Evolutionary conservation across 2,113 vertebrate species (phyloP).

Genomic region (Bos javanicus): DNA sequence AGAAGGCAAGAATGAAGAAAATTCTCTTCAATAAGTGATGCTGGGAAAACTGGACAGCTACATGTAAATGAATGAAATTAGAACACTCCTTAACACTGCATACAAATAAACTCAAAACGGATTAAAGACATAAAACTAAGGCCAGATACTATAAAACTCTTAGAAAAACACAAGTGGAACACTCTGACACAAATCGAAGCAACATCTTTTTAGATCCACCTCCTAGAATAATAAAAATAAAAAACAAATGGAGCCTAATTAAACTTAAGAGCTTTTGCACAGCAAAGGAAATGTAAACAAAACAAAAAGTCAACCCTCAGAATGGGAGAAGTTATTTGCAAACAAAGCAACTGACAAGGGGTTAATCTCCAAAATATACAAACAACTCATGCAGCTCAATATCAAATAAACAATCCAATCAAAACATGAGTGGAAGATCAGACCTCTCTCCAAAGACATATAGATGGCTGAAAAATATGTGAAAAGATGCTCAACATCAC

Average conservation of each 20-base stretch:
- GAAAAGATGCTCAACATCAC: not conserved
- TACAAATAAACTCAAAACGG: not conserved
- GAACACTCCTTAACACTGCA: not conserved
- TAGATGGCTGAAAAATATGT: not conserved
- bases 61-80: not conserved
- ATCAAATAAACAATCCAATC: not conserved
- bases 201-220: not conserved
- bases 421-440: not conserved
- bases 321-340: not conserved
- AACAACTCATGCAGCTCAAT: not conserved
- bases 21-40: not conserved
- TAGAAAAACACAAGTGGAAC: not conserved
- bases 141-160: not conserved
- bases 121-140: not conserved
- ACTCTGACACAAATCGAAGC: accelerated
- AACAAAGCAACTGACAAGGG: not conserved
- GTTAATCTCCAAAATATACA: not conserved
- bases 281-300: not conserved
- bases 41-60: not conserved
- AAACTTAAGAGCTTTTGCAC: not conserved
- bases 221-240: not conserved
- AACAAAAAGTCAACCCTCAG: not conserved
- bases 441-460: not conserved
- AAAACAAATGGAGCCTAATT: not conserved
- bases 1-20: not conserved